phyloP scores from a whole-genome alignment of 2,113 vertebrate species.

The Thalassoma bifasciatum region DNA sequence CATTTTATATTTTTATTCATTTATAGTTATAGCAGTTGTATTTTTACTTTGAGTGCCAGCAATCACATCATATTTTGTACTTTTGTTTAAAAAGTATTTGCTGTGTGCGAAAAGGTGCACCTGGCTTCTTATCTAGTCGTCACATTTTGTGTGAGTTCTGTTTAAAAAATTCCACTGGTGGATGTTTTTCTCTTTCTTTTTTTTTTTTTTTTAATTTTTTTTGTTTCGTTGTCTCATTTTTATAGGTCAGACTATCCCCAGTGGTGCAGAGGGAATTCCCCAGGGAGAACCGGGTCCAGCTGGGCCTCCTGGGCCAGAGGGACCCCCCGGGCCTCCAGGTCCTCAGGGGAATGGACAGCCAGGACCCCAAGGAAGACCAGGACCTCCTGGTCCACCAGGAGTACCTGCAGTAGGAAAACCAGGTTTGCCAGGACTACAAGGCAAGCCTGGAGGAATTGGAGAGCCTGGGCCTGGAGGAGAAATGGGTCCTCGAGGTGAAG shows the following conservation, averaged over 20 bases:
- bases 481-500: constrained; percentile 89
- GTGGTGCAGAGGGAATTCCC: constrained; percentile 90
- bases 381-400: constrained; percentile 86
- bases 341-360: constrained; percentile 89
- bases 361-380: constrained; percentile 86
- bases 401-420: constrained; percentile 92
- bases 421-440: constrained; percentile 92
- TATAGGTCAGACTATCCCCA: constrained; percentile 85
- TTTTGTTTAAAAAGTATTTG: background rate
- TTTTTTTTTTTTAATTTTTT: too few species aligned
- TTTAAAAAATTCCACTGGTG: background rate
- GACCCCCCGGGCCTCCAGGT: constrained; percentile 87
- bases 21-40: background rate
- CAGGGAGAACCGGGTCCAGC: constrained; percentile 85
- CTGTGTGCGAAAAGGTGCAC: background rate
- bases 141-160: background rate
- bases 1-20: background rate
- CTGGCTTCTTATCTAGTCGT: background rate
- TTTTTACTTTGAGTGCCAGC: background rate
- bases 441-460: constrained; percentile 91
- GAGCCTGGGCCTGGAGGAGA: constrained; percentile 90
- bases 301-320: constrained; percentile 87
- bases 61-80: background rate
- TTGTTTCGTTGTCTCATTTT: constrained; percentile 22
- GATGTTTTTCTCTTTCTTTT: constrained; percentile 29